phyloP scores from a whole-genome alignment of 2,888 invertebrate species.

The Stomorhina lunata region DNA sequence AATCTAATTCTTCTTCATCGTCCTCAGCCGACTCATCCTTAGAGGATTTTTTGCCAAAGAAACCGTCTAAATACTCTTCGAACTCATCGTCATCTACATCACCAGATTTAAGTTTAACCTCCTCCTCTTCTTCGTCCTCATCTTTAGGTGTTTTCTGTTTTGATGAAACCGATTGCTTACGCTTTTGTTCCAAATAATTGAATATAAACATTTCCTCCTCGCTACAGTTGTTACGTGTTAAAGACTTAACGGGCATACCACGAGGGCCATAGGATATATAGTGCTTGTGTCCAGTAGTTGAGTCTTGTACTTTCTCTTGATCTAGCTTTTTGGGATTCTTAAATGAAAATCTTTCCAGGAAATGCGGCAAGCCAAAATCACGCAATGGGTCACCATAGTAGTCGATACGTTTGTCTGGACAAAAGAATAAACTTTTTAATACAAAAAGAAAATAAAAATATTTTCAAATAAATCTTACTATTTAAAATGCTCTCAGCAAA shows the following conservation, averaged over 20 bases:
- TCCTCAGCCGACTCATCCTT: slow-evolving; percentile 81
- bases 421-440: not conserved
- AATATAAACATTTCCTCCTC: slow-evolving; percentile 87
- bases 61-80: slow-evolving; percentile 80
- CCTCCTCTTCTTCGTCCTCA: slow-evolving; percentile 80
- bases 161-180: slow-evolving; percentile 73
- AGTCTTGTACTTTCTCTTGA: slow-evolving; percentile 78
- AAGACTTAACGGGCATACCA: slow-evolving; percentile 87
- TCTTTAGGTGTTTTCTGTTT: slow-evolving; percentile 69
- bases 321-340: slow-evolving; percentile 91
- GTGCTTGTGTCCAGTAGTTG: slow-evolving; percentile 80
- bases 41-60: slow-evolving; percentile 80
- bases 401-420: slow-evolving; percentile 85
- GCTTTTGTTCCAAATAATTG: slow-evolving; percentile 83
- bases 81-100: slow-evolving; percentile 85
- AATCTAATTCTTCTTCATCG: slow-evolving; percentile 84
- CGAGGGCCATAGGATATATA: slow-evolving; percentile 87
- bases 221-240: slow-evolving; percentile 87
- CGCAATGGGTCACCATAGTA: slow-evolving; percentile 96
- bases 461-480: no score
- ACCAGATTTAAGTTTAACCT: slow-evolving; percentile 83
- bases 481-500: slow-evolving; percentile 90
- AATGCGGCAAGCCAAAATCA: slow-evolving; percentile 94
- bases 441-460: no score
- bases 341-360: slow-evolving; percentile 96